Evolutionary conservation across 2,113 vertebrate species (phyloP).

Genomic region (Erythrocebus patas): DNA sequence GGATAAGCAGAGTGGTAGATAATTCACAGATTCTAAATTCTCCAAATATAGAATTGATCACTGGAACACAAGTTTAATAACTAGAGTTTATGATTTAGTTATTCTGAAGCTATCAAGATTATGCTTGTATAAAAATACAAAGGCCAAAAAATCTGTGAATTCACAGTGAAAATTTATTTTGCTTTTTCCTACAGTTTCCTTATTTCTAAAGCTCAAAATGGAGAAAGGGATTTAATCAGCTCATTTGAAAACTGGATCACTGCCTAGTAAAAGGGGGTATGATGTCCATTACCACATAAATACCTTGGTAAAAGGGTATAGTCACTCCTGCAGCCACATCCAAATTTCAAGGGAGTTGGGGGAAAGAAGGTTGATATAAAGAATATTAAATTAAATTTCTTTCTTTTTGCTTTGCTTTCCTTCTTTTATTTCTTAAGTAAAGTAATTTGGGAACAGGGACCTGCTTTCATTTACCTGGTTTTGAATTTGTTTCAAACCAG

Average conservation of each 20-base stretch:
- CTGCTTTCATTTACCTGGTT: constrained; percentile 34
- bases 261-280: neutral
- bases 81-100: neutral
- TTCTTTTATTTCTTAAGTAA: constrained; percentile 34
- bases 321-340: neutral
- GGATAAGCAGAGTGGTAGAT: neutral
- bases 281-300: neutral
- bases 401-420: neutral
- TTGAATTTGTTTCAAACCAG: constrained; percentile 22
- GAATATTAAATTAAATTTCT: neutral
- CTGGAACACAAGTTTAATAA: neutral
- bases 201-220: neutral
- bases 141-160: neutral
- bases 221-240: constrained; percentile 19
- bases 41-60: neutral
- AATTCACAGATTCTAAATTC: constrained; percentile 36
- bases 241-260: neutral
- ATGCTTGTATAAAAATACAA: neutral
- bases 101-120: neutral
- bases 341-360: neutral
- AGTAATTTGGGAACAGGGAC: neutral
- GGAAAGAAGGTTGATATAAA: neutral
- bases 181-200: neutral
- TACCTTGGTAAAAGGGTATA: neutral
- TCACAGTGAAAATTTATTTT: neutral